These are phyloP conservation scores for Melanargia galathea DNA, from an alignment of 2,888 invertebrate species.

Conservation along the genomic window DNA sequence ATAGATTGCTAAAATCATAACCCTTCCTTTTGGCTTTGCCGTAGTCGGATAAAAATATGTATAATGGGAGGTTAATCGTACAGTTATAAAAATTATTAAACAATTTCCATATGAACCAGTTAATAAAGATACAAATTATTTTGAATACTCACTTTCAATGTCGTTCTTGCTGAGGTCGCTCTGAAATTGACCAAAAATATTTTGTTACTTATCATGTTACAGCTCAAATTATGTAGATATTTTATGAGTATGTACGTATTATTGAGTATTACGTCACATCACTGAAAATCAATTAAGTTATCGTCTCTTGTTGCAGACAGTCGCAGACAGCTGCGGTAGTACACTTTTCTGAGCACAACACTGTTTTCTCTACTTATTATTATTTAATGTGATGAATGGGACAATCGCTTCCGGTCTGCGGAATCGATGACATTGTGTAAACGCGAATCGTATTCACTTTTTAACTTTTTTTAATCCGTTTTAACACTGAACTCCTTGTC, in stretches of 20 bases:
- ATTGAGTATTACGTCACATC: slow-evolving; percentile 57
- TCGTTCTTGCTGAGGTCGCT: slow-evolving; percentile 94
- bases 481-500: slow-evolving; percentile 74
- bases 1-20: too few relatives aligned
- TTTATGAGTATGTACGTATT: slow-evolving; percentile 42
- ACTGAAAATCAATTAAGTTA: slow-evolving; percentile 57
- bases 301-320: slow-evolving; percentile 43
- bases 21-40: too few relatives aligned
- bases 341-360: slow-evolving; percentile 69
- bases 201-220: slow-evolving; percentile 67
- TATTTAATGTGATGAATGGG: slow-evolving; percentile 41
- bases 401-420: slow-evolving; percentile 70
- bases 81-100: not conserved
- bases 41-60: too few relatives aligned
- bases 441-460: slow-evolving; percentile 63
- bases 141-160: slow-evolving; percentile 90
- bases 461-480: slow-evolving; percentile 60
- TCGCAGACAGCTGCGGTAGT: slow-evolving; percentile 61
- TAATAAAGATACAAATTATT: slow-evolving; percentile 38
- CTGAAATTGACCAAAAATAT: slow-evolving; percentile 84
- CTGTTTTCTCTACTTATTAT: slow-evolving; percentile 50
- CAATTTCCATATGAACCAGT: not conserved
- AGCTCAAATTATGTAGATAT: slow-evolving; percentile 57
- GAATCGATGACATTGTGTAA: slow-evolving; percentile 61
- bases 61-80: not conserved